Evolutionary conservation across 2,888 invertebrate genomes (phyloP), one percentile per base, ranked within the genome.

Genomic region (Eurois occulta): DNA sequence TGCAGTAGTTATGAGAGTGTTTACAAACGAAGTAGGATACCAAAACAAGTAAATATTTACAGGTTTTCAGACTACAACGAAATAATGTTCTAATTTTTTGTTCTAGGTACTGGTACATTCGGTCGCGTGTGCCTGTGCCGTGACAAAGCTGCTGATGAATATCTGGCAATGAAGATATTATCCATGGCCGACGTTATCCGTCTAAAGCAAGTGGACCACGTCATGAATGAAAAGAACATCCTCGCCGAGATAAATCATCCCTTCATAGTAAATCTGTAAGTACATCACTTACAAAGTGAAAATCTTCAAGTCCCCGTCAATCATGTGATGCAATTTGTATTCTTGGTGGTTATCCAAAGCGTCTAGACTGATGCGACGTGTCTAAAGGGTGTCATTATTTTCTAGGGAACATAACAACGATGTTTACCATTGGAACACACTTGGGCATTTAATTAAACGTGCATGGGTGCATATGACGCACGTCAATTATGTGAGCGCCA

Each of bases 171-270:
- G 97, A 99, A 99, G 97, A 98, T 99, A 88, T 97, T 99, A 86
- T 98, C 98, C 78, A 98, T 99, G 97, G 98, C 98, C 65, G 99
- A 99, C 95, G 98, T 99, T 85, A 99, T 99, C 91, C 98, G 99
- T 92, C 97, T 99, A 90, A 99, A 99, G 95, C 99, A 99, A 97
- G 99, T 99, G 89, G 99, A 99, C 91, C 99, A 99, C 95, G 99
- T 99, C 83, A 98, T 99, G 97, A 99, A 99, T 95, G 99, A 99
- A 96, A 99, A 99, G 95, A 98, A 98, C 91, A 99, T 99, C 91
- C 97, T 99, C 82, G 97, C 98, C 85, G 98, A 98, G 96, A 98
- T 99, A 90, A 97, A 98, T 90, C 99, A 99, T 97, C 99, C 99
- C 73, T 99, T 99, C 96, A 98, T 99, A 92, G 99, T 99, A 77